Percentiles rank a stretch among this genome's conserved stretches.
Evolutionary conservation across 2,888 invertebrate species (phyloP).

Genomic region (Luperina testacea): DNA sequence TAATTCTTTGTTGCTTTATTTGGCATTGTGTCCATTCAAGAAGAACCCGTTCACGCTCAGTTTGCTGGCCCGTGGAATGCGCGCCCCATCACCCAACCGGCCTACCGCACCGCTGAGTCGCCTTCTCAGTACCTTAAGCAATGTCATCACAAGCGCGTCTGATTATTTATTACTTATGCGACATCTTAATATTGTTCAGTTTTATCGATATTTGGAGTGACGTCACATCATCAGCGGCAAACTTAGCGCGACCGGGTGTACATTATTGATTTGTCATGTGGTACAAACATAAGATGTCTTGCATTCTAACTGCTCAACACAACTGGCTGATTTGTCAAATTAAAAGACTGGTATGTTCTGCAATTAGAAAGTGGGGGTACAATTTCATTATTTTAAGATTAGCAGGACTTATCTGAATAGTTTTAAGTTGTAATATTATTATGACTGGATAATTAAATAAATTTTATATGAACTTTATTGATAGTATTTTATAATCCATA

Average conservation of each 20-base stretch:
- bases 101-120: not conserved
- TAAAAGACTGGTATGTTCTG: not conserved
- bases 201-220: not conserved
- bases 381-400: conserved; percentile 20
- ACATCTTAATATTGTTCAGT: not conserved
- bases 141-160: not conserved
- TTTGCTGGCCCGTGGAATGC: not conserved
- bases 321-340: not conserved
- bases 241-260: not conserved
- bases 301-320: not conserved
- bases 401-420: conserved; percentile 47
- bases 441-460: conserved; percentile 48
- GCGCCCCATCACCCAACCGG: not conserved
- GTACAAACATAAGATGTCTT: not conserved
- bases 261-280: not conserved
- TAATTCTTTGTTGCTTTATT: not conserved
- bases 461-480: conserved; percentile 48
- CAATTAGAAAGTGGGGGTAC: not conserved
- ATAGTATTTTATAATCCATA: not conserved
- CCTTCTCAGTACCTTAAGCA: not conserved
- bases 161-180: not conserved
- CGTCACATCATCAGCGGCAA: not conserved
- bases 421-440: conserved; percentile 49
- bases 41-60: not conserved
- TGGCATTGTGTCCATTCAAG: not conserved